Evolutionary conservation across 1,140 invertebrate genomes (phyloP).

Genomic region (Pogonomyrmex californicus): DNA sequence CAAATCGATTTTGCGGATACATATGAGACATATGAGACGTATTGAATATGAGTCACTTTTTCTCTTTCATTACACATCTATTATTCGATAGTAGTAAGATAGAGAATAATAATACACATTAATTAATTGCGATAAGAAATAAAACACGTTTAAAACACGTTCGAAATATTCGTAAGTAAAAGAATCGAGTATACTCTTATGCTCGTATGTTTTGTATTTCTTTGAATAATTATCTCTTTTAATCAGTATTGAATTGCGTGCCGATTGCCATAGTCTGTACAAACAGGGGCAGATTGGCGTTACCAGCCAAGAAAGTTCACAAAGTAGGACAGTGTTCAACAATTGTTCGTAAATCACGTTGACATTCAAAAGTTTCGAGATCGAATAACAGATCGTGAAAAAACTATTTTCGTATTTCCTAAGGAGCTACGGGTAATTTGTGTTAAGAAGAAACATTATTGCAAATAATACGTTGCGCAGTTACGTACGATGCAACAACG

Average conservation of each 20-base stretch:
- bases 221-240: constrained; percentile 39
- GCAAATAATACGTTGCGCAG: constrained; percentile 3
- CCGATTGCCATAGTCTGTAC: constrained; percentile 4
- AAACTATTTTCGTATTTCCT: background rate
- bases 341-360: background rate
- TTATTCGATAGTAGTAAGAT: background rate
- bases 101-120: too few relatives aligned
- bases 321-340: constrained; percentile 20
- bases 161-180: background rate
- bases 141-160: background rate
- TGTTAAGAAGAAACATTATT: background rate
- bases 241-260: background rate
- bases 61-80: background rate
- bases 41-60: background rate
- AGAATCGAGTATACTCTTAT: background rate
- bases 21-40: background rate
- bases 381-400: background rate
- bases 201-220: background rate
- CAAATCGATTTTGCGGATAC: background rate
- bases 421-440: background rate
- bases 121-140: constrained; percentile 12
- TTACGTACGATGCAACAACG: background rate
- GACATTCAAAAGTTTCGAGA: background rate
- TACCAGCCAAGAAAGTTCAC: background rate
- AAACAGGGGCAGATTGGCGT: constrained; percentile 11